These are phyloP conservation scores for Brachyopa scutellaris DNA, from an alignment of 2,888 invertebrate genomes.

Conservation along the genomic window DNA sequence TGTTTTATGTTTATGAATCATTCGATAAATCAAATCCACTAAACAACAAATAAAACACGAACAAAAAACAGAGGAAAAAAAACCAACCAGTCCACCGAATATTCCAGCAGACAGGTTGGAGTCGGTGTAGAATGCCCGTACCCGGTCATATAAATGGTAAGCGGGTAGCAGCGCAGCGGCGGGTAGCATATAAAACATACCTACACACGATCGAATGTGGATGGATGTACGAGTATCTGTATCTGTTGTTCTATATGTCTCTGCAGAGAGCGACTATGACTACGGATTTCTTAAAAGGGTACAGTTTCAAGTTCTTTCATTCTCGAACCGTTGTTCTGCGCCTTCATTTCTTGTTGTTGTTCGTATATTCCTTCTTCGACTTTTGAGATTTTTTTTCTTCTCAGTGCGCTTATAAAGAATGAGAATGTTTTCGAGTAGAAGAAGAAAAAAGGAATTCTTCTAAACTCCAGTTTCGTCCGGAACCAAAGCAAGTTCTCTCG, in stretches of 20 bases:
- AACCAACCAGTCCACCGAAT: slow-evolving; percentile 51
- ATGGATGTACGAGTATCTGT: slow-evolving; percentile 30
- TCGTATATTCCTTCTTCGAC: slow-evolving; percentile 60
- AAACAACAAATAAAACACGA: slow-evolving; percentile 33
- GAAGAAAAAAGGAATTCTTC: slow-evolving; percentile 41
- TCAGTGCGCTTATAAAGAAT: slow-evolving; percentile 59
- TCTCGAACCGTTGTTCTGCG: slow-evolving; percentile 66
- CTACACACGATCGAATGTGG: slow-evolving; percentile 42
- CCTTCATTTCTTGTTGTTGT: slow-evolving; percentile 30
- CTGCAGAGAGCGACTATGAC: slow-evolving; percentile 46
- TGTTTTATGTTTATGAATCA: slow-evolving; percentile 38
- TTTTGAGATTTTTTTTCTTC: slow-evolving; percentile 44
- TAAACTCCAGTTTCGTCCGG: slow-evolving; percentile 71
- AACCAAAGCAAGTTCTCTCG: slow-evolving; percentile 64
- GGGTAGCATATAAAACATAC: neutral
- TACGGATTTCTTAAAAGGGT: slow-evolving; percentile 68
- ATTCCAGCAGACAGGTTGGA: slow-evolving; percentile 70
- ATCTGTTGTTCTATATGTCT: slow-evolving; percentile 38
- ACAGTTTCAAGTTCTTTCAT: slow-evolving; percentile 71
- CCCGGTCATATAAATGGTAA: slow-evolving; percentile 1
- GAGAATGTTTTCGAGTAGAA: slow-evolving; percentile 62
- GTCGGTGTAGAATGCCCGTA: slow-evolving; percentile 43
- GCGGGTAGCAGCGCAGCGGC: neutral
- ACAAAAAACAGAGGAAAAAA: slow-evolving; percentile 8
- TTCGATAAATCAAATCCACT: slow-evolving; percentile 41